Conservation (phyloP, 1,140 invertebrate genomes). For the Bombus huntii region DNA sequence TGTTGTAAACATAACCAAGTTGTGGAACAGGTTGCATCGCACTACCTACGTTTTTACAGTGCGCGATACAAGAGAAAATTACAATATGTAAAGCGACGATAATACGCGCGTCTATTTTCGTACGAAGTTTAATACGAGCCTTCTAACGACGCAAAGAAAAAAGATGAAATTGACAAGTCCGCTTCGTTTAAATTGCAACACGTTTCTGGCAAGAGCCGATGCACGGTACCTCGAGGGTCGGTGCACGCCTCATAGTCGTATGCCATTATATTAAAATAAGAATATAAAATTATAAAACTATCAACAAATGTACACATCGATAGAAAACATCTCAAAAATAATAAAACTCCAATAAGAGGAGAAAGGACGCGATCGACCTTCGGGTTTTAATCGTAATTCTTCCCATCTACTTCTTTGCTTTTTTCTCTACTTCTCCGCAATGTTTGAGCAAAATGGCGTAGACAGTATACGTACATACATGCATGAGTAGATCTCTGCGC, state of each 20-base stretch:
- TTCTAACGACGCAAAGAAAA: not conserved
- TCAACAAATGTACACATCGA: constrained; percentile 79
- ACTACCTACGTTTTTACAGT: not conserved
- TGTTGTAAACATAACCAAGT: not conserved
- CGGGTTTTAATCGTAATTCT: not conserved
- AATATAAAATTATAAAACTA: constrained; percentile 78
- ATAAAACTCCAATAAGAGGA: constrained; percentile 29
- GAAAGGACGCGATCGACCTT: constrained; percentile 39
- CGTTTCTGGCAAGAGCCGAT: constrained; percentile 25
- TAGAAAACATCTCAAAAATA: constrained; percentile 49
- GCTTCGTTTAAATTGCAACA: constrained; percentile 14
- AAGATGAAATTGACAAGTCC: constrained; percentile 2
- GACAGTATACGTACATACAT: too few species aligned
- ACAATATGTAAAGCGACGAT: not conserved
- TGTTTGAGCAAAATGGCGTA: too few species aligned
- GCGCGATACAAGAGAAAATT: not conserved
- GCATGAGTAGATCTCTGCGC: too few species aligned
- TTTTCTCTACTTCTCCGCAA: not conserved
- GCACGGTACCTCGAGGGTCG: not conserved
- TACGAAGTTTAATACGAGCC: constrained; percentile 27
- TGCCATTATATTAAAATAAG: constrained; percentile 70
- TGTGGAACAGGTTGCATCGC: not conserved
- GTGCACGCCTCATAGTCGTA: constrained; percentile 30
- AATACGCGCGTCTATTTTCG: not conserved
- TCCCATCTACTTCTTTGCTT: not conserved